Percentiles rank a stretch among this genome's conserved stretches.
Evolutionary conservation across 2,113 vertebrate genomes (phyloP).

Genomic region (Telmatochromis brichardi): DNA sequence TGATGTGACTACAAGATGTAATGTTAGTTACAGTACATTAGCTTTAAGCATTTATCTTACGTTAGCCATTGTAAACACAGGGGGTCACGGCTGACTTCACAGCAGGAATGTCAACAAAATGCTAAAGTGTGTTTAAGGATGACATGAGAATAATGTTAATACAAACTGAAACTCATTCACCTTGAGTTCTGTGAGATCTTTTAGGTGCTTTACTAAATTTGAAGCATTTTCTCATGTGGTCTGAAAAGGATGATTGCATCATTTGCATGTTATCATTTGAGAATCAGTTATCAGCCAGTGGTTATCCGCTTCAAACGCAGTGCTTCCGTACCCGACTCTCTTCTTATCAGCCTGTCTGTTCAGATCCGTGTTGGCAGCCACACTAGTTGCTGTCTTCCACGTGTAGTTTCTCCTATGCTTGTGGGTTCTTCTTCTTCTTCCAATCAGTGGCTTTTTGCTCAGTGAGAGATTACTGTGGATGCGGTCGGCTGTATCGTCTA

Average conservation of each 20-base stretch:
- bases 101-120: neutral
- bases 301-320: neutral
- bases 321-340: neutral
- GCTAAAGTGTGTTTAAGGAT: neutral
- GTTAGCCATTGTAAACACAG: neutral
- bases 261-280: neutral
- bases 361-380: neutral
- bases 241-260: neutral
- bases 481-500: neutral
- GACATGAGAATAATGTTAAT: neutral
- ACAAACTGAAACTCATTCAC: neutral
- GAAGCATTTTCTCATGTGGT: neutral
- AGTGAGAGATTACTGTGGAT: neutral
- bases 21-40: neutral
- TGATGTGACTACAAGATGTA: neutral
- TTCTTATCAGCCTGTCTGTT: neutral
- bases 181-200: neutral
- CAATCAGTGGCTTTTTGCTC: neutral
- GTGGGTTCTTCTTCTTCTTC: neutral
- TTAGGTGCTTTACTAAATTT: neutral
- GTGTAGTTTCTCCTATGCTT: neutral
- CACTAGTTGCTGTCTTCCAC: neutral
- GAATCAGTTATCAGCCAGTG: neutral
- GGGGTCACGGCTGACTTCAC: neutral
- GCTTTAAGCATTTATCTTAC: neutral